Conservation (phyloP, 2,888 invertebrate genomes). For the Caenorhabditis panamensis region DNA sequence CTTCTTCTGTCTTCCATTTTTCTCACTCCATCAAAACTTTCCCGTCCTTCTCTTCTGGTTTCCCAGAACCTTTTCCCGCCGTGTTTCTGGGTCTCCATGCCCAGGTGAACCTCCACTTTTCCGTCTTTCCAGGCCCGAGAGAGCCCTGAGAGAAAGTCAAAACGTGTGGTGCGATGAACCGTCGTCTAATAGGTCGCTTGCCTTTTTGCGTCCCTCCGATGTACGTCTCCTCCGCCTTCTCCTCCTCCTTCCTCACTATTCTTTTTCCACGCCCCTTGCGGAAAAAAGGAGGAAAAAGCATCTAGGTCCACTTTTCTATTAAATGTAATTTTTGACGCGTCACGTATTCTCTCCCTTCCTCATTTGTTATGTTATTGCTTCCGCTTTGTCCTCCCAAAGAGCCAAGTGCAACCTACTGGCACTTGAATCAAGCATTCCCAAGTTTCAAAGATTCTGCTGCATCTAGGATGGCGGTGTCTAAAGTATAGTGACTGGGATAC, state of each 20-base stretch:
- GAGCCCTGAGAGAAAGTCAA: conserved; percentile 37
- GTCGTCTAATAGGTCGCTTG: conserved; percentile 55
- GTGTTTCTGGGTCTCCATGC: background rate
- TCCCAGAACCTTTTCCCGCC: conserved; percentile 11
- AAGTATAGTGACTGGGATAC: too few species aligned
- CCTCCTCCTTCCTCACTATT: conserved; percentile 30
- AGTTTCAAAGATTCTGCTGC: too few species aligned
- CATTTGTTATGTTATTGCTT: conserved; percentile 16
- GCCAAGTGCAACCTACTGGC: background rate
- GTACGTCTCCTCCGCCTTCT: conserved; percentile 23
- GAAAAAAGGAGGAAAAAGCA: conserved; percentile 18
- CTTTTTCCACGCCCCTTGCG: conserved; percentile 34
- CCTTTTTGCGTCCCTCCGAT: conserved; percentile 34
- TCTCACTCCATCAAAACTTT: conserved; percentile 10
- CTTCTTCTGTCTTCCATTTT: conserved; percentile 20
- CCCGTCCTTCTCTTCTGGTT: background rate
- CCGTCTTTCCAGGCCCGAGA: conserved; percentile 22
- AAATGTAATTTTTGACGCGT: conserved; percentile 50
- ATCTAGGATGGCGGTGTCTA: too few species aligned
- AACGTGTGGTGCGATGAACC: conserved; percentile 59
- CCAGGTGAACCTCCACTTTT: conserved; percentile 18
- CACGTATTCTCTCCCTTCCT: conserved; percentile 5
- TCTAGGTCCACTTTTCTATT: conserved; percentile 48
- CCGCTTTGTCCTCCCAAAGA: background rate
- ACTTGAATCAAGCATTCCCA: background rate